These are phyloP conservation scores for Himalopsyche anomala DNA, from an alignment of 2,888 invertebrate genomes.

Conservation along the genomic window DNA sequence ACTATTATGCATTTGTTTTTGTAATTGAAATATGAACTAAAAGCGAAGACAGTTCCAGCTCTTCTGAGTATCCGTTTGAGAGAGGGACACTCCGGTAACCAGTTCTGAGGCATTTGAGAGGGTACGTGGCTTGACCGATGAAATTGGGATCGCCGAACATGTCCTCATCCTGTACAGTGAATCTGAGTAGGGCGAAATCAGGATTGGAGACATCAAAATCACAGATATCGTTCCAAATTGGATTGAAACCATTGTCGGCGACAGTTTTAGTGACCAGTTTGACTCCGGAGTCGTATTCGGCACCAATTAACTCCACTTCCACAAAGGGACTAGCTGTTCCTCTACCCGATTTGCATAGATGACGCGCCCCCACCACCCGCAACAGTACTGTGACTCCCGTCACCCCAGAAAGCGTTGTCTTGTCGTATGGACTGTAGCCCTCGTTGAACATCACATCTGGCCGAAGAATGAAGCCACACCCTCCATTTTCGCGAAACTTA, in stretches of 20 bases:
- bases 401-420: slow-evolving; percentile 77
- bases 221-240: slow-evolving; percentile 92
- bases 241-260: slow-evolving; percentile 95
- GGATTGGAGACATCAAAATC: slow-evolving; percentile 90
- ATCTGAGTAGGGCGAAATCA: slow-evolving; percentile 88
- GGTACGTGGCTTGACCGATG: slow-evolving; percentile 96
- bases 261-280: slow-evolving; percentile 91
- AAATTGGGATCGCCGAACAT: slow-evolving; percentile 98
- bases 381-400: slow-evolving; percentile 82
- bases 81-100: slow-evolving; percentile 95
- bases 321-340: slow-evolving; percentile 94
- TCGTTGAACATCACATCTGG: slow-evolving; percentile 92
- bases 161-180: slow-evolving; percentile 95
- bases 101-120: slow-evolving; percentile 86
- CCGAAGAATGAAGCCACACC: slow-evolving; percentile 94
- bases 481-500: slow-evolving; percentile 93
- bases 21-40: slow-evolving; percentile 87
- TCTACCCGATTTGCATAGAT: slow-evolving; percentile 88
- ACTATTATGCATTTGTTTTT: slow-evolving; percentile 27
- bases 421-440: slow-evolving; percentile 87
- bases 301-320: slow-evolving; percentile 92
- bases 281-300: slow-evolving; percentile 89
- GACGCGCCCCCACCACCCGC: slow-evolving; percentile 91
- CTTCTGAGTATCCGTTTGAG: slow-evolving; percentile 93
- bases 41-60: slow-evolving; percentile 92